Evolutionary conservation across 2,888 invertebrate species (phyloP), one percentile per base, ranked within the genome.

Genomic region (Protophormia terraenovae): DNA sequence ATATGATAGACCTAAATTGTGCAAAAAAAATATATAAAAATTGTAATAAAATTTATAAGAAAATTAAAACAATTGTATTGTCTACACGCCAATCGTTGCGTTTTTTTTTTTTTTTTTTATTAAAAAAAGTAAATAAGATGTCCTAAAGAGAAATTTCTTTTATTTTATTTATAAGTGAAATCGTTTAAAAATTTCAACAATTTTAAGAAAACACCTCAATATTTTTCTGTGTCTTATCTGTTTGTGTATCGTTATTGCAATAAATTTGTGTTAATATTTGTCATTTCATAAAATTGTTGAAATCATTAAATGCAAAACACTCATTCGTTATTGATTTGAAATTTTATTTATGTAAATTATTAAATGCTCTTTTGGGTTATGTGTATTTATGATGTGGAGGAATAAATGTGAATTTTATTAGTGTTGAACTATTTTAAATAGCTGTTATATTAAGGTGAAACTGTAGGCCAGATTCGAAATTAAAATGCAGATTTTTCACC

Each of bases 121-220:
- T 8, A 38, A 10, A 22, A 19, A 67, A 53, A 45, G 27, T 27
- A 22, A 22, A 38, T 32, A 32, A 67, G 77, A 45, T 64, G 71
- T 77, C 82, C 82, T 77, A 83, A 77, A 71, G 81, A 82, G 82
- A 83, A 77, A 83, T 82, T 76, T 80, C 19, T 64, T 66, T 67
- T n/a, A 53, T 64, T 76, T 82, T 62, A 64, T 69, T 55, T 45
- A 53, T 53, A 82, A 71, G 82, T 82, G 82, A 83, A 83, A 83
- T 76, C 71, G 53, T 45, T 76, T 62, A 53, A 41, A 78, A 1
- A 78, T 47, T 47, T 47, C 27, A 38, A 27, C 19, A 35, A 38
- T 45, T 55, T 16, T 6, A 58, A 58, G 22, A 27, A 66, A 24
- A 32, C n/a, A 32, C 7, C 8, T 60, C 1, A 24, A 14, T 19